Evolutionary conservation across 2,797 vertebrate species (phyloP).

Genomic region (Euthynnus affinis): DNA sequence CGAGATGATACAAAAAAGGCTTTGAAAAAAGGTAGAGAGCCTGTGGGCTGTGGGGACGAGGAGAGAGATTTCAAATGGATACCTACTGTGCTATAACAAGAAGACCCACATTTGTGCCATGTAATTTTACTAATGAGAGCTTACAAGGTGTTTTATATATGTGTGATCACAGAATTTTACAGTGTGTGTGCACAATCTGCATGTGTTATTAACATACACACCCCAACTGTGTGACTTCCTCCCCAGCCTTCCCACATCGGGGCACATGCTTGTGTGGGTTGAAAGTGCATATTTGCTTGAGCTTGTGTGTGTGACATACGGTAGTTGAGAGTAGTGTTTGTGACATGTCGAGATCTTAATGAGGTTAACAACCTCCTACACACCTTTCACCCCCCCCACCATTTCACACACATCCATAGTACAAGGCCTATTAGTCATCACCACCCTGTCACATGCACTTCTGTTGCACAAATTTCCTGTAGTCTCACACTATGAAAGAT

Average conservation of each 20-base stretch:
- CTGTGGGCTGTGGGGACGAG: not conserved
- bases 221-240: conserved; percentile 30
- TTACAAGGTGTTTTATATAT: conserved; percentile 51
- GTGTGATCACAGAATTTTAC: conserved; percentile 43
- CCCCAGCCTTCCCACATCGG: not conserved
- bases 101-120: conserved; percentile 17
- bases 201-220: conserved; percentile 30
- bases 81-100: conserved; percentile 43
- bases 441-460: conserved; percentile 49
- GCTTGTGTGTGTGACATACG: not conserved
- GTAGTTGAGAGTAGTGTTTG: conserved; percentile 31
- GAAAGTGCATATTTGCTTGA: conserved; percentile 22
- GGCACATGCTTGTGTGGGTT: conserved; percentile 28
- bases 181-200: conserved; percentile 9
- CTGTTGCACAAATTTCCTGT: conserved; percentile 28
- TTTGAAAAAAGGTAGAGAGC: not conserved
- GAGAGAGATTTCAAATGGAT: conserved; percentile 39
- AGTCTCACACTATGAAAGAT: conserved; percentile 41
- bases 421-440: conserved; percentile 56
- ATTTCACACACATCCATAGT: conserved; percentile 38
- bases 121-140: conserved; percentile 61
- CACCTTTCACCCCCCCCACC: conserved; percentile 31
- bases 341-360: conserved; percentile 59
- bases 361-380: conserved; percentile 73
- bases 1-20: not conserved